Evolutionary conservation across 2,113 vertebrate species (phyloP).

Genomic region (Bothrops jararaca): DNA sequence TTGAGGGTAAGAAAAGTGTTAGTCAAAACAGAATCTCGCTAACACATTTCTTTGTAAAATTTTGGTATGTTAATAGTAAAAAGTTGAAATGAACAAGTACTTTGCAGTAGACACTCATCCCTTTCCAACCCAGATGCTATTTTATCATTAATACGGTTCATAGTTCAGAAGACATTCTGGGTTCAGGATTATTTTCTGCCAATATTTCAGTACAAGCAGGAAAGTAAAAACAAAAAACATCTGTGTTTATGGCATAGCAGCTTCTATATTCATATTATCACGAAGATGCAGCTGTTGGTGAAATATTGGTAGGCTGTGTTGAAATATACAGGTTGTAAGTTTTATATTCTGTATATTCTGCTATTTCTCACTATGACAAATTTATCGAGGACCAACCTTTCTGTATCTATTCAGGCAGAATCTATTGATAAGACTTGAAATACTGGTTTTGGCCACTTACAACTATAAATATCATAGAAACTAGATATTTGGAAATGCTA

Average conservation of each 20-base stretch:
- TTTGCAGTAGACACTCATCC: neutral
- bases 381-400: neutral
- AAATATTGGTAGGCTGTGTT: neutral
- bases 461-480: neutral
- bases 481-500: neutral
- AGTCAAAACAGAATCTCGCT: neutral
- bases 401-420: neutral
- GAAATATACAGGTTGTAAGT: neutral
- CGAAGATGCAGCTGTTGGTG: neutral
- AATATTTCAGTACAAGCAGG: neutral
- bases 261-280: neutral
- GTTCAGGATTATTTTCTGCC: neutral
- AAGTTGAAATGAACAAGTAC: neutral
- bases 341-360: neutral
- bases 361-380: neutral
- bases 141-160: neutral
- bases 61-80: neutral
- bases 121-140: neutral
- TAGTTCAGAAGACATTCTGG: neutral
- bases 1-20: neutral
- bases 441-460: neutral
- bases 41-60: accelerated
- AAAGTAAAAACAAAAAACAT: neutral
- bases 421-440: neutral
- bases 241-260: neutral